Conservation (phyloP, 2,113 vertebrate genomes). For the Phrynosoma platyrhinos region DNA sequence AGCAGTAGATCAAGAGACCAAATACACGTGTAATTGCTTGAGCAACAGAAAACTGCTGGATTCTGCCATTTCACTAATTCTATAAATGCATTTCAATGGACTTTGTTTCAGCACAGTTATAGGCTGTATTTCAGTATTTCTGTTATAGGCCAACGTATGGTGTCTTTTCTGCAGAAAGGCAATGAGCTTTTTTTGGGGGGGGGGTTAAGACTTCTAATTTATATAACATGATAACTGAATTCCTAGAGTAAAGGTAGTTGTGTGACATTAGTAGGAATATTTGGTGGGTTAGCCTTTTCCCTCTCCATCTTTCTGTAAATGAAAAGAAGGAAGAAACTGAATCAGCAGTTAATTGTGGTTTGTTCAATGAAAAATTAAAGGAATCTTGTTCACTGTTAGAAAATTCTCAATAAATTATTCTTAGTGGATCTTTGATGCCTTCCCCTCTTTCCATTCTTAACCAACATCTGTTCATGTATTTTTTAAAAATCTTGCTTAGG, state of each 20-base stretch:
- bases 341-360: not conserved
- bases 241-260: not conserved
- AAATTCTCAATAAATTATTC: not conserved
- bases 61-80: not conserved
- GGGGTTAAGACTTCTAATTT: not conserved
- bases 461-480: not conserved
- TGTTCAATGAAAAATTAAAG: not conserved
- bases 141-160: too few species aligned
- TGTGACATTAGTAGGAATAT: not conserved
- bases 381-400: not conserved
- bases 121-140: too few species aligned
- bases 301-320: not conserved
- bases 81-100: not conserved
- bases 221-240: not conserved
- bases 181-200: not conserved
- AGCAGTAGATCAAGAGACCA: too few species aligned
- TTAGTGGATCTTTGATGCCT: not conserved
- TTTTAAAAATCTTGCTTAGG: conserved; percentile 74
- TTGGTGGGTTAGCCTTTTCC: not conserved
- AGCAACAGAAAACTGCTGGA: not conserved
- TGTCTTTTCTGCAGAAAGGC: not conserved
- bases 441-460: not conserved
- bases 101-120: not conserved
- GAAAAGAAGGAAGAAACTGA: not conserved
- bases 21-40: too few species aligned